Evolutionary conservation across 2,113 vertebrate species (phyloP), one percentile per base, ranked within the genome.

Genomic region (Pygoscelis antarcticus): DNA sequence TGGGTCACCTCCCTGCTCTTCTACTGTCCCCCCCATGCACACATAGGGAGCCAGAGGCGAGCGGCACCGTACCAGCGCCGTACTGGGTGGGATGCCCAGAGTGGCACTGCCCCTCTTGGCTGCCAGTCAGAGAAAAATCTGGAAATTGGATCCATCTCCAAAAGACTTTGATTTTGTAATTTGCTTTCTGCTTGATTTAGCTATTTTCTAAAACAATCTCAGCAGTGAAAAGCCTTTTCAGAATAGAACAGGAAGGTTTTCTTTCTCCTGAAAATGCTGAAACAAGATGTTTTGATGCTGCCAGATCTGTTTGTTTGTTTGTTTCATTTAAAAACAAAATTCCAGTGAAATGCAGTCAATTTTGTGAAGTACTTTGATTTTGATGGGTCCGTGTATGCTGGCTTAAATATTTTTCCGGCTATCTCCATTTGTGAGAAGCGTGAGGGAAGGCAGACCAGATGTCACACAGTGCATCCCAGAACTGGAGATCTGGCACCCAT

Each of bases 151-250:
- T 62, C 69, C 32, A 9, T 82, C 60, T 95, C 65, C 81, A 78
- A 84, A 84, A 91, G 69, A 75, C 51, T 92, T 47, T 42, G 72
- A 75, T 93, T 66, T 71, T 91, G 84, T 42, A 49, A 81, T 96
- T 93, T 84, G 61, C 46, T 87, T 94, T 92, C 87, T 74, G 25
- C 87, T 87, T 64, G 77, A 84, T 96, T 94, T 94, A 62, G 77
- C 91, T 95, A n/a, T 91, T 93, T 96, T 84, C 60, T 76, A 81
- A 96, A 96, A 93, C 77, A 96, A 82, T 87, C 87, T 82, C 77
- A 60, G 77, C 81, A 94, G 81, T 82, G 93, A 89, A 91, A 91
- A 93, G 55, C 81, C 52, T 47, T 96, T 96, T 84, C 85, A 94
- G 72, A 86, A 93, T 66, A 83, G 83, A 86, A 61, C 66, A 83